Evolutionary conservation across 2,113 vertebrate genomes (phyloP).

Genomic region (Eudyptes chrysolophus): DNA sequence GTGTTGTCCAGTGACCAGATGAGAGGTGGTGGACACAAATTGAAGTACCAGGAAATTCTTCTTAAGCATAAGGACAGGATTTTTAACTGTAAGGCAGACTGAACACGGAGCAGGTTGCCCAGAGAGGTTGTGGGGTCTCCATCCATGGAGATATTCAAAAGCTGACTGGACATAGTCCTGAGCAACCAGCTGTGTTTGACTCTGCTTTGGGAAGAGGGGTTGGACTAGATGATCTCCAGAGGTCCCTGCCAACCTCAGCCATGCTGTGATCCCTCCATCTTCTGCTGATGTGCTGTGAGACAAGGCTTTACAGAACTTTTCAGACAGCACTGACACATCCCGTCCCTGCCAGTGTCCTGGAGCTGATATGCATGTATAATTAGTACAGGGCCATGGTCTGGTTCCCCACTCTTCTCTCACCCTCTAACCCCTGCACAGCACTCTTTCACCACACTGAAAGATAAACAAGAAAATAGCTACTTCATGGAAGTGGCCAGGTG

Average conservation of each 20-base stretch:
- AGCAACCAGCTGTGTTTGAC: not conserved
- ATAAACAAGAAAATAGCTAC: not conserved
- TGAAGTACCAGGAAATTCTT: not conserved
- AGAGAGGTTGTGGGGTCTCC: not conserved
- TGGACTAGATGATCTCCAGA: not conserved
- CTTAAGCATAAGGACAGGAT: not conserved
- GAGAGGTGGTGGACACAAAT: not conserved
- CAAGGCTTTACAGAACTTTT: not conserved
- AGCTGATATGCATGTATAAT: not conserved
- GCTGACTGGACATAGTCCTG: not conserved
- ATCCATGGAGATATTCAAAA: not conserved
- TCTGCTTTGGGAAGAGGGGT: not conserved
- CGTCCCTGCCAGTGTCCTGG: not conserved
- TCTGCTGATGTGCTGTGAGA: not conserved
- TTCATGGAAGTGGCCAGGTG: not conserved
- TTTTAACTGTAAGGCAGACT: not conserved
- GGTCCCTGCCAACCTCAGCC: not conserved
- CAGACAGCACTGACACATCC: not conserved
- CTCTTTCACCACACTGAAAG: not conserved
- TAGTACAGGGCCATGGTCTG: not conserved
- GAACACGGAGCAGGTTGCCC: not conserved
- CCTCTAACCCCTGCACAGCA: not conserved
- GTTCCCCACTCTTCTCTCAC: not conserved
- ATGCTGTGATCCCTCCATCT: not conserved
- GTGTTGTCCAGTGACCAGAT: not conserved